Evolutionary conservation across 92 coral and sea anemone genomes (phyloP).

Genomic region (Umimayanthus chanpuru): DNA sequence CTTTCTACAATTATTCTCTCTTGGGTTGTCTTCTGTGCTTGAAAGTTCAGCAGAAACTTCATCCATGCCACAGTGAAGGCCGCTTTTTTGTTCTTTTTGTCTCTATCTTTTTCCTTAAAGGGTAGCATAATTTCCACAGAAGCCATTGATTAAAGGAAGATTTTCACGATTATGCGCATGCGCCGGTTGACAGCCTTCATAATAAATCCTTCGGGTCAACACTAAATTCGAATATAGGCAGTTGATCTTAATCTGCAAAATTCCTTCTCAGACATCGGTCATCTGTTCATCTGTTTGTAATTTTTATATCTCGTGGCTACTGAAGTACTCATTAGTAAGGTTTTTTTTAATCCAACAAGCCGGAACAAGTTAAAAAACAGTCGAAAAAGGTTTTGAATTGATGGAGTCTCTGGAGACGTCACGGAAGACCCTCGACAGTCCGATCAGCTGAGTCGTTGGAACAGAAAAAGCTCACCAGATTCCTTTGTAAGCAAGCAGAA

Average conservation of each 20-base stretch:
- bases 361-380: slow-evolving; percentile 11
- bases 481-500: slow-evolving; percentile 4
- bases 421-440: background rate
- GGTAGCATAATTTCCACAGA: no score
- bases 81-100: no score
- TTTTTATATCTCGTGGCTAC: slow-evolving; percentile 7
- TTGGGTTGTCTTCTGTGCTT: no score
- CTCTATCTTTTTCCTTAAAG: no score
- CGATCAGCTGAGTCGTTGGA: background rate
- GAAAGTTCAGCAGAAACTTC: no score
- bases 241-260: slow-evolving; percentile 9
- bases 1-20: no score
- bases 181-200: slow-evolving; percentile 5
- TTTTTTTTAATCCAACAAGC: background rate
- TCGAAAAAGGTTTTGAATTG: background rate
- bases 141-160: slow-evolving; percentile 11
- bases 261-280: background rate
- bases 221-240: background rate
- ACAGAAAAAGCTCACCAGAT: slow-evolving; percentile 10
- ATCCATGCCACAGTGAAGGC: no score
- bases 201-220: background rate
- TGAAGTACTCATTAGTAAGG: background rate
- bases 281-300: slow-evolving; percentile 1
- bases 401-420: background rate
- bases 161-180: slow-evolving; percentile 18